A percentile compares a stretch with the other conserved stretches of the same genome.
Conservation (phyloP, 2,888 invertebrate genomes). For the Drosophila barbarae region DNA sequence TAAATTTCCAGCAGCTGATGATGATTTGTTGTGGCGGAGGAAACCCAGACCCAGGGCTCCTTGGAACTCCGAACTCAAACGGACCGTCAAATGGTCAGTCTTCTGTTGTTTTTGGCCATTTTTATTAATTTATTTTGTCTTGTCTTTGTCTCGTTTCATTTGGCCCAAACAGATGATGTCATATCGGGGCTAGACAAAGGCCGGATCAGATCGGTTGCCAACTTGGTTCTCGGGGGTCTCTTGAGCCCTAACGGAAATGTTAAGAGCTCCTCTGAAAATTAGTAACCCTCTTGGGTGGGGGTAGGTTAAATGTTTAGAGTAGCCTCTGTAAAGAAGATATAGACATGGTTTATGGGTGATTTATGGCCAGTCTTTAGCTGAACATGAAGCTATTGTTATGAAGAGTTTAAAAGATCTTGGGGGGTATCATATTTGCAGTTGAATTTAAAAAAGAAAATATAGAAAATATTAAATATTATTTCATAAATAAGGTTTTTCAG, state of each 20-base stretch:
- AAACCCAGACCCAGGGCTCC: slow-evolving; percentile 16
- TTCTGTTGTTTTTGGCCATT: slow-evolving; percentile 20
- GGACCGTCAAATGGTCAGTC: slow-evolving; percentile 38
- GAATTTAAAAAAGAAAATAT: background rate
- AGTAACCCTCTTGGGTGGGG: background rate
- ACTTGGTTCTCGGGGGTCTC: slow-evolving; percentile 6
- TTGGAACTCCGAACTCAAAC: slow-evolving; percentile 18
- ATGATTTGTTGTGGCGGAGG: slow-evolving; percentile 21
- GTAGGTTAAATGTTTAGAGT: background rate
- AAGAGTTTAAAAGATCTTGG: background rate
- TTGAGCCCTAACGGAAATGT: slow-evolving; percentile 30
- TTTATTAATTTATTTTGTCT: slow-evolving; percentile 15
- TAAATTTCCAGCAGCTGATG: slow-evolving; percentile 37
- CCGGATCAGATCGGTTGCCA: slow-evolving; percentile 25
- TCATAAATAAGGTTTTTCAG: background rate
- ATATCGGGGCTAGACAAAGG: slow-evolving; percentile 47
- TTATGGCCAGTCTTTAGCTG: slow-evolving; percentile 15
- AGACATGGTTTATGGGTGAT: slow-evolving; percentile 5
- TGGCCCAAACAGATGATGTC: slow-evolving; percentile 58
- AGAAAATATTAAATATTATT: too few species aligned
- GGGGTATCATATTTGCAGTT: background rate
- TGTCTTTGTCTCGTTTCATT: slow-evolving; percentile 53
- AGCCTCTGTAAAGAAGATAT: slow-evolving; percentile 5
- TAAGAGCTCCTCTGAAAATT: slow-evolving; percentile 14
- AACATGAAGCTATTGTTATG: background rate